phyloP scores from a whole-genome alignment of 2,113 vertebrate genomes.

The Polypterus bichir region DNA sequence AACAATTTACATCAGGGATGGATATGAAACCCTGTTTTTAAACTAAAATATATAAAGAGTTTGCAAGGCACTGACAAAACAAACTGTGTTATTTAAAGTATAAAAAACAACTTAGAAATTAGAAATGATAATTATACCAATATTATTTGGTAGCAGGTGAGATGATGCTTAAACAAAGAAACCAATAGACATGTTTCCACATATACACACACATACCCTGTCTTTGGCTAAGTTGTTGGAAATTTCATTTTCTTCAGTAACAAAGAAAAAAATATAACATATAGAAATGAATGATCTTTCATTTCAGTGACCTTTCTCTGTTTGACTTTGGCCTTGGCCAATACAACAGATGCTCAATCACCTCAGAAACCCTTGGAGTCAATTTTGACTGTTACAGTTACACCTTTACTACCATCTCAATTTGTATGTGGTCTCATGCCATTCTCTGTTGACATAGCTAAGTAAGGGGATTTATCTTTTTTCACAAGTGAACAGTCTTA shows the following conservation, averaged over 20 bases:
- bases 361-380: conserved; percentile 44
- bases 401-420: conserved; percentile 57
- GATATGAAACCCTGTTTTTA: too few species aligned
- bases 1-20: too few species aligned
- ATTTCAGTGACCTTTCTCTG: conserved; percentile 49
- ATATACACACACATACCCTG: not conserved
- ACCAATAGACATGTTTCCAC: not conserved
- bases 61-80: too few species aligned
- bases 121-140: not conserved
- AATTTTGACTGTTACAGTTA: conserved; percentile 36
- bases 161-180: not conserved
- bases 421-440: conserved; percentile 51
- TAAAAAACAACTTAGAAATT: not conserved
- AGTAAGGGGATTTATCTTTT: conserved; percentile 51
- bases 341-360: conserved; percentile 56
- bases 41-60: too few species aligned
- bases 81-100: too few species aligned
- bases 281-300: conserved; percentile 35
- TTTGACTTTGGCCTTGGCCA: conserved; percentile 52
- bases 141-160: not conserved
- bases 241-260: conserved; percentile 28
- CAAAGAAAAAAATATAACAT: conserved; percentile 41
- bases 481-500: conserved; percentile 29
- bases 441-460: conserved; percentile 51
- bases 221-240: not conserved